Evolutionary conservation across 2,113 vertebrate genomes (phyloP).

Genomic region (Sturnus vulgaris): DNA sequence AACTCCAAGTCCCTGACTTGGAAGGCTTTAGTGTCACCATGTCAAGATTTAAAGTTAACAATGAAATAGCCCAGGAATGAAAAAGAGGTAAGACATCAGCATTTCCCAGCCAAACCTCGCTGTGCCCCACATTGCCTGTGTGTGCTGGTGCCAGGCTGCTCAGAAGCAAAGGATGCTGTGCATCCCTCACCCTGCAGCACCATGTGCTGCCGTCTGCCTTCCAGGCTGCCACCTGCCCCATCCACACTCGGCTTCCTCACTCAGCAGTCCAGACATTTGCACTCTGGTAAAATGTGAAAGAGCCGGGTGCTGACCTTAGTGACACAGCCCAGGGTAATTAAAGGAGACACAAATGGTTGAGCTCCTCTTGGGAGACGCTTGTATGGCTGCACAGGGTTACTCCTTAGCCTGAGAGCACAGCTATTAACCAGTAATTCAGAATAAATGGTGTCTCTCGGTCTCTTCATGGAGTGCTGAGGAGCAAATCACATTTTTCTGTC

Average conservation of each 20-base stretch:
- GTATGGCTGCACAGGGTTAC: background rate
- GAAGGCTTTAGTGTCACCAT: background rate
- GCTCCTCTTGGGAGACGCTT: background rate
- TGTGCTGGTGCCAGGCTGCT: background rate
- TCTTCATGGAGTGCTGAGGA: background rate
- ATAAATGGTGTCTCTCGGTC: background rate
- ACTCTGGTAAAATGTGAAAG: background rate
- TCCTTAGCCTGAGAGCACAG: rapidly evolving
- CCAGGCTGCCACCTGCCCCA: background rate
- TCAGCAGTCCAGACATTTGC: background rate
- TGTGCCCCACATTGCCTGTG: rapidly evolving
- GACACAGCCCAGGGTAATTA: background rate
- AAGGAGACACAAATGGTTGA: background rate
- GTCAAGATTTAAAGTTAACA: background rate
- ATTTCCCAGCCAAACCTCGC: background rate
- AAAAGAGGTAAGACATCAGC: background rate
- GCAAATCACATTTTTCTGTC: background rate
- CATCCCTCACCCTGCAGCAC: rapidly evolving
- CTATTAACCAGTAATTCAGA: background rate
- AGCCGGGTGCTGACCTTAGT: background rate
- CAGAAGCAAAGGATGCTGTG: background rate
- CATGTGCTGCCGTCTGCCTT: background rate
- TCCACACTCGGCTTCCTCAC: background rate
- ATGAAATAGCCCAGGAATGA: background rate
- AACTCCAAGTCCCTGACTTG: background rate